Percentiles rank a stretch among this genome's conserved stretches.
Evolutionary conservation across 2,888 invertebrate genomes (phyloP).

Genomic region (Yponomeuta malinellus): DNA sequence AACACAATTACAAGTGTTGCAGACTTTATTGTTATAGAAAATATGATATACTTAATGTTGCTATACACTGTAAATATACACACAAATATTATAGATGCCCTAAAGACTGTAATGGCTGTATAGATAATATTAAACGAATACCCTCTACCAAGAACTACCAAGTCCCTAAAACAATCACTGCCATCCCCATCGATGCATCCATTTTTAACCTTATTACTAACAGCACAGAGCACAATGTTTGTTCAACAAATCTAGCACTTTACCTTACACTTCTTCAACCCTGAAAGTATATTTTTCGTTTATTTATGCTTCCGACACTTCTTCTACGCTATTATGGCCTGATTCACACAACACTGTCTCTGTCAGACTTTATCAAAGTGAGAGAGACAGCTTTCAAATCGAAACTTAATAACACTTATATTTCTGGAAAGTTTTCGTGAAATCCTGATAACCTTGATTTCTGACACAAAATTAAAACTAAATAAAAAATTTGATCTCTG

Average conservation of each 20-base stretch:
- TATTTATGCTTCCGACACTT: constrained; percentile 7
- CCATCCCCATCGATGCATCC: neutral
- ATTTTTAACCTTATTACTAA: constrained; percentile 1
- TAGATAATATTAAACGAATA: neutral
- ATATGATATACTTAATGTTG: neutral
- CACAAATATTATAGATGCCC: neutral
- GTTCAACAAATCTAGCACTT: neutral
- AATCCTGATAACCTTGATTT: too few species aligned
- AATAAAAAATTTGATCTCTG: too few species aligned
- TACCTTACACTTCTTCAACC: neutral
- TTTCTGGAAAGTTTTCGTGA: too few species aligned
- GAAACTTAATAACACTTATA: too few species aligned
- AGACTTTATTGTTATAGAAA: neutral
- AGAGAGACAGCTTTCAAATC: too few species aligned
- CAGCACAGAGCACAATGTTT: constrained; percentile 2
- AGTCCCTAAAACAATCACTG: neutral
- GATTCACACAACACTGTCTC: neutral
- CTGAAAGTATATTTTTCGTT: neutral
- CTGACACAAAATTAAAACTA: too few species aligned
- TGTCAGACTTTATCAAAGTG: too few species aligned
- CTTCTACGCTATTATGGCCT: neutral
- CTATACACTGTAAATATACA: neutral
- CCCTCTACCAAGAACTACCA: neutral
- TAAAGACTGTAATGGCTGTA: neutral
- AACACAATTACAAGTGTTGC: neutral